A percentile compares a stretch with the other conserved stretches of the same genome.
These are phyloP conservation scores for Rallus crepitans DNA, from an alignment of 2,797 vertebrate species.

Conservation along the genomic window DNA sequence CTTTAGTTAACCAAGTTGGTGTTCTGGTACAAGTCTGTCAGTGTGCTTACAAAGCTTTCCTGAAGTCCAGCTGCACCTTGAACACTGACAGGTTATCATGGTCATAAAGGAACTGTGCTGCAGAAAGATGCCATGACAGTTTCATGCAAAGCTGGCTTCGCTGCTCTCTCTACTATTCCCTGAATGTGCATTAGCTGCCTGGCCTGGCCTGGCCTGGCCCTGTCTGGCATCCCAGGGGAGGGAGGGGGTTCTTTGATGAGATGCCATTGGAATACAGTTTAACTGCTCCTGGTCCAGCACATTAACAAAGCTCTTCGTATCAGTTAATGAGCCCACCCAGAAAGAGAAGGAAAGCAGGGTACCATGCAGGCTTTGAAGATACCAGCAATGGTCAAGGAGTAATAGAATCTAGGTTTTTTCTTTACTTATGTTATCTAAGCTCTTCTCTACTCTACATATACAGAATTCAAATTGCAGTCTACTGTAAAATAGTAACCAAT, in stretches of 20 bases:
- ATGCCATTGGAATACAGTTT: not conserved
- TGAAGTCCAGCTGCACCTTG: not conserved
- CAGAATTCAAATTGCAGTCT: not conserved
- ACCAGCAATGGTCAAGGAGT: not conserved
- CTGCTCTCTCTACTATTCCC: not conserved
- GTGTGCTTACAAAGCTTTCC: not conserved
- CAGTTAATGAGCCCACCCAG: not conserved
- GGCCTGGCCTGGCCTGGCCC: not conserved
- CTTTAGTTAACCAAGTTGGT: not conserved
- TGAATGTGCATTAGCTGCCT: not conserved
- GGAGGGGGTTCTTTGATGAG: not conserved
- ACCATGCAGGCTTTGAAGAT: not conserved
- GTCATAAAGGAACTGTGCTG: not conserved
- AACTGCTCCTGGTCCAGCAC: not conserved
- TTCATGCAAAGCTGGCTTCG: not conserved
- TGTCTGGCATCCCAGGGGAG: not conserved
- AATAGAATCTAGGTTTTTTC: not conserved
- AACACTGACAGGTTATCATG: not conserved
- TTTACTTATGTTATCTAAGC: not conserved
- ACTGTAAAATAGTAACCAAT: not conserved
- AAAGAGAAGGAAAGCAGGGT: not conserved
- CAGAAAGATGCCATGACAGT: not conserved
- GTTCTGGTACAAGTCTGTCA: not conserved
- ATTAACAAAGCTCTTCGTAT: fast-evolving
- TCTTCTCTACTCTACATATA: not conserved